Evolutionary conservation across 2,797 vertebrate genomes (phyloP), one percentile per base, ranked within the genome.

Genomic region (Adelosebastes latens): DNA sequence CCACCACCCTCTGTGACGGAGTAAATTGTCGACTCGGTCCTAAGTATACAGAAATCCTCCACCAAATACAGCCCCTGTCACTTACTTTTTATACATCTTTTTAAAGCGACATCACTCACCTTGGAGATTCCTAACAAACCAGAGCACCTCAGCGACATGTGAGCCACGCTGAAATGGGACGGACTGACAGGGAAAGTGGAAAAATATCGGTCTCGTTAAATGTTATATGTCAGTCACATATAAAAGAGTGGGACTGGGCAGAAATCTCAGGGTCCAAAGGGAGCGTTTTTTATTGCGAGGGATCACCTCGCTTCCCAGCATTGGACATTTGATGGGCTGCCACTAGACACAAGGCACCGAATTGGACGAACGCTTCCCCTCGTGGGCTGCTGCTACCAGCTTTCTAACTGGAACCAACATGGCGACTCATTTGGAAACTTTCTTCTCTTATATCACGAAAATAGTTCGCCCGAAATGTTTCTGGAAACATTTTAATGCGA

Each of bases 181-280:
- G 20, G 10, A 59, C 77, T 59, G 82, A 71, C 42, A 39, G 56
- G 46, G 24, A 58, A 78, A 81, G 49, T 55, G 53, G 71, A 16
- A 56, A 77, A 79, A 76, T 56, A 64, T 22, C 39, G 8, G n/a
- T 77, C 52, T 67, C 1, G 18, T 78, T 80, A 84, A 81, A 85
- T 76, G 73, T 77, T 75, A 59, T 3, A 29, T 12, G 79, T 82
- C 85, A 85, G 74, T 88, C 70, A 81, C 24, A 18, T 27, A 24
- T 22, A 61, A 39, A 73, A 6, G 8, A 31, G 32, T 31, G 14
- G 11, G 62, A 53, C 20, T 60, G 39, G 68, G 42, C 72, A 61
- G 56, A 64, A 60, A 36, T 65, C 34, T 60, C 12, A 46, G 42
- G 16, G 16, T 46, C 42, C 42, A 46, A 46, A 52, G 20, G 49